phyloP scores from a whole-genome alignment of 1,140 invertebrate species.

The Drosophila ambigua region DNA sequence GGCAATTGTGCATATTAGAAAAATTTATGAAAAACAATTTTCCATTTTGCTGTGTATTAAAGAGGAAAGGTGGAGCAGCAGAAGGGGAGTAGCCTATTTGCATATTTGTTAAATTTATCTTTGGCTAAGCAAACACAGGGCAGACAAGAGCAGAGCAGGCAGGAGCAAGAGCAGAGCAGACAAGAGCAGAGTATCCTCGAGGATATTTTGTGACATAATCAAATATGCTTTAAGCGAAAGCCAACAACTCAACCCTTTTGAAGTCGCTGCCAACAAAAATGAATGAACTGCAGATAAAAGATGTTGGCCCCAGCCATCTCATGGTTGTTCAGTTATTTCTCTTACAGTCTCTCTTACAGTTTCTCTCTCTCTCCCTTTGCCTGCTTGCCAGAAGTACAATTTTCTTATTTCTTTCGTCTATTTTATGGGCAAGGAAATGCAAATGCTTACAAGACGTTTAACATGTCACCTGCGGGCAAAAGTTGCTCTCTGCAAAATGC shows the following conservation, averaged over 20 bases:
- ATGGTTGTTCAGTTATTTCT: conserved; percentile 62
- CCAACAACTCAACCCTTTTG: conserved; percentile 71
- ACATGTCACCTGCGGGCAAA: conserved; percentile 78
- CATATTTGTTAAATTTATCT: conserved; percentile 80
- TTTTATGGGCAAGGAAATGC: conserved; percentile 60
- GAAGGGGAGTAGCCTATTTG: conserved; percentile 51
- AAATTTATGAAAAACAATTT: conserved; percentile 63
- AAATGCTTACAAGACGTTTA: conserved; percentile 81
- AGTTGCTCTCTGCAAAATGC: conserved; percentile 60
- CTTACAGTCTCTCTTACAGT: conserved; percentile 57
- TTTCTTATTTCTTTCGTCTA: conserved; percentile 35
- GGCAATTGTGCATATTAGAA: conserved; percentile 53
- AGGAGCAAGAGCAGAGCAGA: neutral
- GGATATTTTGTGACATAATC: conserved; percentile 80
- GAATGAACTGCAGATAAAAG: conserved; percentile 71
- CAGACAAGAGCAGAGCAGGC: neutral
- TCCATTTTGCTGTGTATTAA: conserved; percentile 13
- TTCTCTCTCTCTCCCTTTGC: conserved; percentile 14
- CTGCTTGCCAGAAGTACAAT: conserved; percentile 1
- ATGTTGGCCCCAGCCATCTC: conserved; percentile 36
- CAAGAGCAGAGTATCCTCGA: conserved; percentile 20
- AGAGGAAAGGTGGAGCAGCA: neutral
- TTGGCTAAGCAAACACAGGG: conserved; percentile 49
- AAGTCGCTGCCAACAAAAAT: conserved; percentile 60
- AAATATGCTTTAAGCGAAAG: conserved; percentile 79